Evolutionary conservation across 2,113 vertebrate genomes (phyloP), one percentile per base, ranked within the genome.

Genomic region (Rhinoderma darwinii): DNA sequence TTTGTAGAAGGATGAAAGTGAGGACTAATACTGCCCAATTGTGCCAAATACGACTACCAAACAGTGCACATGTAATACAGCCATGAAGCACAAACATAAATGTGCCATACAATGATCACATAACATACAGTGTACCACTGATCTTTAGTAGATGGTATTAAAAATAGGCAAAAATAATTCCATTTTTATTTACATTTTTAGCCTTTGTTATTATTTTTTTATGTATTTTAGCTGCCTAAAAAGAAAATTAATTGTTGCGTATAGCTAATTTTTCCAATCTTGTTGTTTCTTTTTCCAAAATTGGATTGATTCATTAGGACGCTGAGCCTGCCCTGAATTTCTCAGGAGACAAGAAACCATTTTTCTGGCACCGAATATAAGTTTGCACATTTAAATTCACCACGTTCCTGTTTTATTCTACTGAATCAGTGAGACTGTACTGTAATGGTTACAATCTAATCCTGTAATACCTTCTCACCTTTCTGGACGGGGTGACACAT

Each of bases 391-490:
- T 86, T 72, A 44, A 37, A 77, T 68, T 79, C 84, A 61, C 59
- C 75, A 68, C 74, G 66, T 68, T 79, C 84, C 75, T 86, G 74
- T 44, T 79, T 80, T 63, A 76, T 47, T 74, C 50, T 74, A 59
- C 37, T 87, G 66, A 74, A 87, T 22, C 78, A 43, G 78, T 61
- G 51, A 41, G 37, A 27, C 68, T 74, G 50, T 43, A 81, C 66
- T 81, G 78, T 73, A 87, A 87, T 81, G 78, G 85, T 56, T 87
- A 54, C 68, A 87, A 25, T 74, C 85, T 87, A 87, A 87, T 74
- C 85, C 78, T 61, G 47, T 87, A 87, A 87, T 87, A 82, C 85
- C 41, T 87, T 87, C 85, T 87, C 85, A 82, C 85, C 85, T 87
- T 82, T 82, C 85, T 87, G 78, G 78, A 82, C 77, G 11, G 78